Evolutionary conservation across 2,888 invertebrate species (phyloP).

Genomic region (Zaprionus obscuricornis): DNA sequence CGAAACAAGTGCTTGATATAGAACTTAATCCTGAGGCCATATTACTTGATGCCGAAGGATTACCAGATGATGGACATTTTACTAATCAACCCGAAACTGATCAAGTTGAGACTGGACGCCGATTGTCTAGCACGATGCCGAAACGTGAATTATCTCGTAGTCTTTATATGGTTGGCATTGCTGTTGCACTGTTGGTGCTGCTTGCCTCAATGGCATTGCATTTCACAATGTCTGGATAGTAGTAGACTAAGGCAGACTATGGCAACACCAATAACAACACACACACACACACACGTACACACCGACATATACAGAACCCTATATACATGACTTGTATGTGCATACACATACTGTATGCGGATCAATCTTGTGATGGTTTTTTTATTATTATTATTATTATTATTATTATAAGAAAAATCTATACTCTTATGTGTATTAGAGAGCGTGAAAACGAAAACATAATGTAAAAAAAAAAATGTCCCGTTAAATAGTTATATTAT

Average conservation of each 20-base stretch:
- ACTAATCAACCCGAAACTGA: conserved; percentile 34
- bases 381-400: conserved; percentile 38
- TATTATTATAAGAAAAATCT: conserved; percentile 55
- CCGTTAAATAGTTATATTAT: conserved; percentile 73
- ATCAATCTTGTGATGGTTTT: conserved; percentile 74
- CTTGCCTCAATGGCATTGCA: conserved; percentile 86
- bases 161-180: conserved; percentile 84
- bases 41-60: conserved; percentile 89
- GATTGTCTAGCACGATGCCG: conserved; percentile 84
- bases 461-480: conserved; percentile 68
- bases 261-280: no score
- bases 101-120: conserved; percentile 72
- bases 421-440: conserved; percentile 60
- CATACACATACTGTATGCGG: conserved; percentile 35
- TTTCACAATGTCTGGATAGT: conserved; percentile 74
- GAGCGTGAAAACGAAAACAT: conserved; percentile 7
- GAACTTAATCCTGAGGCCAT: conserved; percentile 88
- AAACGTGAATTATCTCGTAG: conserved; percentile 86
- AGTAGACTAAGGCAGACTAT: conserved; percentile 13
- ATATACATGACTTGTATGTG: conserved; percentile 56
- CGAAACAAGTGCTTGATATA: conserved; percentile 92
- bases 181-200: conserved; percentile 86
- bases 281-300: conserved; percentile 6
- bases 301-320: conserved; percentile 36
- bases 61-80: conserved; percentile 88